Evolutionary conservation across 53 echinoderm and acorn worm species (phyloP).

Genomic region (Paelopatides confundens): DNA sequence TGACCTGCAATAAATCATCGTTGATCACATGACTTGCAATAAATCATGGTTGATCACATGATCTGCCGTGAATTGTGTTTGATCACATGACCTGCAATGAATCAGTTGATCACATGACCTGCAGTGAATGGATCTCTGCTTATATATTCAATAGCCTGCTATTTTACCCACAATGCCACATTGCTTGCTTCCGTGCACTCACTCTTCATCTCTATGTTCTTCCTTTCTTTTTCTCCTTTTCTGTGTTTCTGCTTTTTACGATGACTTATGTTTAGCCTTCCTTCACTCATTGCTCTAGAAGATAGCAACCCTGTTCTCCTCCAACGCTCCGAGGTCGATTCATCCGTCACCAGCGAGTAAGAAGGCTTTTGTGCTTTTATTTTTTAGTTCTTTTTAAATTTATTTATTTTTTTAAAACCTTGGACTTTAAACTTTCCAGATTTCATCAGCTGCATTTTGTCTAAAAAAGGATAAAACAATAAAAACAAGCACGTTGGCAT

Average conservation of each 20-base stretch:
- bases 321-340: slow-evolving; percentile 54
- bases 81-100: too few species aligned
- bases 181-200: slow-evolving; percentile 48
- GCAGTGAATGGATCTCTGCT: not conserved
- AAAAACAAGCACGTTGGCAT: not conserved
- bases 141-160: not conserved
- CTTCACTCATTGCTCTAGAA: slow-evolving; percentile 99
- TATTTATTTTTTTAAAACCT: not conserved
- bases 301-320: slow-evolving; percentile 71
- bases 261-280: slow-evolving; percentile 80
- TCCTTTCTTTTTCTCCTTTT: slow-evolving; percentile 21
- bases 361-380: slow-evolving; percentile 36
- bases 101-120: not conserved
- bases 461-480: not conserved
- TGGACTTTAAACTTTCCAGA: not conserved
- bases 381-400: not conserved
- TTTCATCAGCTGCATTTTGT: not conserved
- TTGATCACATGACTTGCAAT: too few species aligned
- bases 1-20: too few species aligned
- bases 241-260: slow-evolving; percentile 57
- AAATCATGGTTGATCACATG: too few species aligned
- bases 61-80: too few species aligned
- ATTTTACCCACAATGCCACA: slow-evolving; percentile 30
- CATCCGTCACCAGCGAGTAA: slow-evolving; percentile 44
- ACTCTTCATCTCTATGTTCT: slow-evolving; percentile 19